Evolutionary conservation across 2,888 invertebrate species (phyloP), one percentile per base, ranked within the genome.

Genomic region (Sesamia inferens): DNA sequence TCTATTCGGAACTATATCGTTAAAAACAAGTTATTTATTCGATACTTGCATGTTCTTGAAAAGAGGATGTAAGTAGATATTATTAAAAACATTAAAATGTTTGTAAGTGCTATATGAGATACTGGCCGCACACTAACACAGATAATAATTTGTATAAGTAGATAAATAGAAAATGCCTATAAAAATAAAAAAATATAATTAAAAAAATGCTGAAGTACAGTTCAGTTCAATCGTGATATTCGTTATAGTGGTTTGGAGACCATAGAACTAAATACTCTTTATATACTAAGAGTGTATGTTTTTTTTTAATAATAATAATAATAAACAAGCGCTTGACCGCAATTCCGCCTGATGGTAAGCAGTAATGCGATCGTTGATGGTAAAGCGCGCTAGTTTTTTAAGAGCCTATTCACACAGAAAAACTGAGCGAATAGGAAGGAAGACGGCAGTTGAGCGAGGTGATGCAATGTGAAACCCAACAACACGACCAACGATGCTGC

Each of bases 1-100:
- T 42, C 14, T 44, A 13, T 47, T 48, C 47, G 54, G 76, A 31
- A 66, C 54, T 61, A 61, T 65, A 54, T 42, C 19, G 59, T 3
- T 48, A 75, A 61, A 65, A 80, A 44, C 66, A 5, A 54, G 59
- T 48, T 48, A 55, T 80, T 61, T 0, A n/a, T 57, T 31, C 3
- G 51, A 44, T 69, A 54, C 48, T 19, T 24, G n/a, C 14, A 61
- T 11, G 31, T 42, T 19, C 2, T 31, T 13, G 44, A 16, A 7
- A 31, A 31, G 7, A 31, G 22, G 42, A 24, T 48, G 11, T 31
- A 31, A 31, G 31, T 31, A 31, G 31, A 31, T 68, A 47, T 13
- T 24, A 5, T 13, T 24, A 5, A 42, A 64, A 44, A 7, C 8
- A 24, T 24, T 48, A 13, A 24, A 47, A 68, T n/a, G 10, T 14